phyloP scores from a whole-genome alignment of 2,888 invertebrate species.

The Eledone cirrhosa region DNA sequence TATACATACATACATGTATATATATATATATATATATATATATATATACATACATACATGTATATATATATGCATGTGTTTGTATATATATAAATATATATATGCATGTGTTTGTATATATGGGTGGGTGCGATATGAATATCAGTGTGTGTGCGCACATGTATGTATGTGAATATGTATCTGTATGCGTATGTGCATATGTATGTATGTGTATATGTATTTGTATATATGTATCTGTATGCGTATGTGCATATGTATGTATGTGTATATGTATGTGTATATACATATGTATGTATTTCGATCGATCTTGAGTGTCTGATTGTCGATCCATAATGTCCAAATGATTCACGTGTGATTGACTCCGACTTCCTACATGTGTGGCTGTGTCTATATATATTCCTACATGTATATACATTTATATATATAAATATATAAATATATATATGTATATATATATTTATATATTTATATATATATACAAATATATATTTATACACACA shows the following conservation, averaged over 20 bases:
- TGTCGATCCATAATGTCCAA: too few relatives aligned
- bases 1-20: neutral
- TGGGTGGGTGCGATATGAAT: too few relatives aligned
- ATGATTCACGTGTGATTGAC: too few relatives aligned
- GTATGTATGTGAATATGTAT: too few relatives aligned
- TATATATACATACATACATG: neutral
- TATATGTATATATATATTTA: neutral
- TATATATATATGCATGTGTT: too few relatives aligned
- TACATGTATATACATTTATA: neutral
- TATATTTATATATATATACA: neutral
- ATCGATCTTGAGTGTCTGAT: too few relatives aligned
- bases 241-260: neutral
- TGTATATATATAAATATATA: too few relatives aligned
- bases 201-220: neutral
- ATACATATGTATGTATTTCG: too few relatives aligned
- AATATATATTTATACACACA: neutral
- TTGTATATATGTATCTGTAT: neutral
- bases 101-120: neutral
- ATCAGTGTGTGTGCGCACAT: too few relatives aligned
- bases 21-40: neutral
- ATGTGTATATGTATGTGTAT: conserved; percentile 10
- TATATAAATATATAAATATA: neutral
- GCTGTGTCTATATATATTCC: too few relatives aligned
- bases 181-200: neutral
- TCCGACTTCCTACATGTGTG: too few relatives aligned